Percentiles rank a stretch among this genome's conserved stretches.
Conservation (phyloP, 2,113 vertebrate genomes). For the Thomomys bottae region DNA sequence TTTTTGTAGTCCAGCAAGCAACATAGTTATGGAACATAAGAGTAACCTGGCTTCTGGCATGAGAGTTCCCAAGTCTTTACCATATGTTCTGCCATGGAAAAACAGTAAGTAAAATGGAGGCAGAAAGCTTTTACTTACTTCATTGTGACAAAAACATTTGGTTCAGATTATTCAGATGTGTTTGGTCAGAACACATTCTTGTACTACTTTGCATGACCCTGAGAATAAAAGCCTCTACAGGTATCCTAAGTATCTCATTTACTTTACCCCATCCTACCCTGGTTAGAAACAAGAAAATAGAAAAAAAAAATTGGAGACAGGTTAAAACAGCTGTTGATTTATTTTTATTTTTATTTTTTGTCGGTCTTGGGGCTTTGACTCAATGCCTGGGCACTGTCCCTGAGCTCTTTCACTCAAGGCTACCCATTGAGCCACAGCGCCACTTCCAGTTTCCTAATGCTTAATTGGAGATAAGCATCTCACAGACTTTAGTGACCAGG, state of each 20-base stretch:
- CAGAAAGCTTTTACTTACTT: slow-evolving; percentile 5
- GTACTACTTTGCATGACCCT: background rate
- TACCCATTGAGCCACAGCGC: too few species aligned
- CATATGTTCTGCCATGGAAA: slow-evolving; percentile 83
- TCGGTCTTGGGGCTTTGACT: too few species aligned
- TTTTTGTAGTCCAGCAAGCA: slow-evolving; percentile 73
- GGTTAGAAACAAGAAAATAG: slow-evolving; percentile 37
- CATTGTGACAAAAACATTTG: slow-evolving; percentile 17
- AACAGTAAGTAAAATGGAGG: slow-evolving; percentile 78
- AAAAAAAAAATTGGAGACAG: slow-evolving; percentile 17
- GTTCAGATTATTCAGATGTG: slow-evolving; percentile 34
- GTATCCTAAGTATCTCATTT: background rate
- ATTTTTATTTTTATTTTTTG: too few species aligned
- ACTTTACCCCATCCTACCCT: background rate
- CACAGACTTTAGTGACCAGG: too few species aligned
- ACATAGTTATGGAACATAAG: slow-evolving; percentile 75
- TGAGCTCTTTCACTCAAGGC: too few species aligned
- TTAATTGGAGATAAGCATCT: too few species aligned
- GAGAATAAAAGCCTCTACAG: background rate
- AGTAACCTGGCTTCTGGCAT: slow-evolving; percentile 80
- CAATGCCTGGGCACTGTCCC: too few species aligned
- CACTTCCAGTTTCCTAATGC: too few species aligned
- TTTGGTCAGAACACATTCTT: background rate
- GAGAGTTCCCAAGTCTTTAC: slow-evolving; percentile 83
- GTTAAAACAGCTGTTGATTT: background rate